Conservation (phyloP, 2,113 vertebrate genomes). For the Mus spicilegus region DNA sequence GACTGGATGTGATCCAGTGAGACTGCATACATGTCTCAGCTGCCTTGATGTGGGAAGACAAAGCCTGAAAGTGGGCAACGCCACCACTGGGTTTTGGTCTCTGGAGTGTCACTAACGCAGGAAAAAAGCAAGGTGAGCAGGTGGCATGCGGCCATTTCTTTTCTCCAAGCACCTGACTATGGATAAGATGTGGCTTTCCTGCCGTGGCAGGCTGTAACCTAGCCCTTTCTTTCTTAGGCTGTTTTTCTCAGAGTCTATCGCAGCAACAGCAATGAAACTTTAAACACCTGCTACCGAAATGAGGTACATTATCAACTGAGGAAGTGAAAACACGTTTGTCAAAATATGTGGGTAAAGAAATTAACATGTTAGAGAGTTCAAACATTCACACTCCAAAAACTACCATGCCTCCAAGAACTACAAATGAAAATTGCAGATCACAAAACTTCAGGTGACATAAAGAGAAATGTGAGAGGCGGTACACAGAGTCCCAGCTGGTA, state of each 20-base stretch:
- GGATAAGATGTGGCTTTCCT: background rate
- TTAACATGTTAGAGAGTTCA: background rate
- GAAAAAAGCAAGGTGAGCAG: background rate
- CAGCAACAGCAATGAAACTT: background rate
- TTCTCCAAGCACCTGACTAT: background rate
- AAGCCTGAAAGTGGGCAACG: background rate
- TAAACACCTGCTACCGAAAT: background rate
- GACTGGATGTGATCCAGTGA: background rate
- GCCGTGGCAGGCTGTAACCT: no score
- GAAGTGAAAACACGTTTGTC: background rate
- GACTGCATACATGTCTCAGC: background rate
- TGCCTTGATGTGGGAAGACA: background rate
- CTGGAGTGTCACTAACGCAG: background rate
- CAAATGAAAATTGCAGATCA: background rate
- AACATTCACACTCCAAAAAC: background rate
- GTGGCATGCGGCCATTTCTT: background rate
- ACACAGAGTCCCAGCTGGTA: background rate
- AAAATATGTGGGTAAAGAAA: background rate
- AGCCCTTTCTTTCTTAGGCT: background rate
- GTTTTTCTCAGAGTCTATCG: background rate
- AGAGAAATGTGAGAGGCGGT: background rate
- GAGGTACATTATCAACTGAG: background rate
- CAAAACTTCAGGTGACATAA: background rate
- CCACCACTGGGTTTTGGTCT: background rate
- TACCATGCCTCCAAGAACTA: background rate